phyloP scores from a whole-genome alignment of 2,888 invertebrate species.

The Muscina levida region DNA sequence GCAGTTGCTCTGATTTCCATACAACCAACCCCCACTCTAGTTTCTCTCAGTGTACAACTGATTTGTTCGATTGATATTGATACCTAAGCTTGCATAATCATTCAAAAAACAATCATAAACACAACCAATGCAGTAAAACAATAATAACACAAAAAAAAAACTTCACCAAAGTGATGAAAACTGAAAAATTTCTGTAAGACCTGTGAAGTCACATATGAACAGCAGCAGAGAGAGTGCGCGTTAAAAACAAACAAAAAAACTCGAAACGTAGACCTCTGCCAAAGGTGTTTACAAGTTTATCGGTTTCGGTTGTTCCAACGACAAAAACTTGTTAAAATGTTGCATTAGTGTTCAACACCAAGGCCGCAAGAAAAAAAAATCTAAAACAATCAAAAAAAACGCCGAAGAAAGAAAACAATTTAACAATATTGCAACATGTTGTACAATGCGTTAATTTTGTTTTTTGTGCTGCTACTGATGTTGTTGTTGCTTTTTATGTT shows the following conservation, averaged over 20 bases:
- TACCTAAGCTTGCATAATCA: slow-evolving; percentile 60
- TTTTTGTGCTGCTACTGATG: too few relatives aligned
- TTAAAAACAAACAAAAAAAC: slow-evolving; percentile 24
- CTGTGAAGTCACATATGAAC: slow-evolving; percentile 18
- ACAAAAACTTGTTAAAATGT: slow-evolving; percentile 65
- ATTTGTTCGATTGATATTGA: slow-evolving; percentile 45
- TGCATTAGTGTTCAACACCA: slow-evolving; percentile 39
- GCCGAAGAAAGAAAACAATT: slow-evolving; percentile 47
- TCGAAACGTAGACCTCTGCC: slow-evolving; percentile 29
- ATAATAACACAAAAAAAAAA: background rate
- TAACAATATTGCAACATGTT: slow-evolving; percentile 66
- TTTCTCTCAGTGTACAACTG: slow-evolving; percentile 41
- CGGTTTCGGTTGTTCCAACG: slow-evolving; percentile 57
- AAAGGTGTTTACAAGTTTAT: slow-evolving; percentile 67
- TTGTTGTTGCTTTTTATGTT: too few relatives aligned
- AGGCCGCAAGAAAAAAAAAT: background rate
- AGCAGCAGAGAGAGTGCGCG: background rate
- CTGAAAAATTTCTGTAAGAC: slow-evolving; percentile 20
- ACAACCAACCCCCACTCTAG: background rate
- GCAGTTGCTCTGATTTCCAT: too few relatives aligned
- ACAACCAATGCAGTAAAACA: background rate
- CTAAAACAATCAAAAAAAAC: slow-evolving; percentile 1
- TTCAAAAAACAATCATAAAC: slow-evolving; percentile 20
- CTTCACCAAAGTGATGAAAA: slow-evolving; percentile 45
- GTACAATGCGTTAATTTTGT: slow-evolving; percentile 64